Conservation (phyloP, 1,140 invertebrate genomes). For the Ladona fulva region DNA sequence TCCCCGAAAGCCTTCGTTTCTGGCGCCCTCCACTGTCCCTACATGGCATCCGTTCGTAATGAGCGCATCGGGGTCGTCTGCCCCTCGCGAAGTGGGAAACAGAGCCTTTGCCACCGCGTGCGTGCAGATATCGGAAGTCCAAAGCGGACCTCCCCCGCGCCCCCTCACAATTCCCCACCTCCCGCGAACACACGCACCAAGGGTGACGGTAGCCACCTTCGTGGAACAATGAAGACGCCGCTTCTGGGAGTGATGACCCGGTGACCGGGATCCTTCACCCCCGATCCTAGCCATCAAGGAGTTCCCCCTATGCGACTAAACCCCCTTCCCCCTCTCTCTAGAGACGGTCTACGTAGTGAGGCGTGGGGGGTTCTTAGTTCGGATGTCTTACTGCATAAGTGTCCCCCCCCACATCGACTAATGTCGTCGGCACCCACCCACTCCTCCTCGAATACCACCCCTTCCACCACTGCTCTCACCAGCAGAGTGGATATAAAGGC, state of each 20-base stretch:
- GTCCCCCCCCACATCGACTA: not conserved
- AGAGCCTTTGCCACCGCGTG: not conserved
- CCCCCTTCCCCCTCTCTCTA: not conserved
- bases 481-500: constrained; percentile 44
- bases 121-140: not conserved
- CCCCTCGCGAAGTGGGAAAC: not conserved
- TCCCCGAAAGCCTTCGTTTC: not conserved
- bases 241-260: not conserved
- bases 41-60: not conserved
- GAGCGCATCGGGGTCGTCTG: not conserved
- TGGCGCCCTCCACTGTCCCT: not conserved
- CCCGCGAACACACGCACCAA: not conserved
- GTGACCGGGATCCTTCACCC: not conserved
- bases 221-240: not conserved
- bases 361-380: no score
- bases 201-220: not conserved
- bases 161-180: not conserved
- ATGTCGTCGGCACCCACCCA: not conserved
- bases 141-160: not conserved
- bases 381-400: no score
- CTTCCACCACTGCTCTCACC: constrained; percentile 31
- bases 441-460: not conserved
- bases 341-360: not conserved
- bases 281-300: not conserved
- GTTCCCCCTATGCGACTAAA: not conserved